Conservation (phyloP, 2,888 invertebrate species). For the Phortica magna region DNA sequence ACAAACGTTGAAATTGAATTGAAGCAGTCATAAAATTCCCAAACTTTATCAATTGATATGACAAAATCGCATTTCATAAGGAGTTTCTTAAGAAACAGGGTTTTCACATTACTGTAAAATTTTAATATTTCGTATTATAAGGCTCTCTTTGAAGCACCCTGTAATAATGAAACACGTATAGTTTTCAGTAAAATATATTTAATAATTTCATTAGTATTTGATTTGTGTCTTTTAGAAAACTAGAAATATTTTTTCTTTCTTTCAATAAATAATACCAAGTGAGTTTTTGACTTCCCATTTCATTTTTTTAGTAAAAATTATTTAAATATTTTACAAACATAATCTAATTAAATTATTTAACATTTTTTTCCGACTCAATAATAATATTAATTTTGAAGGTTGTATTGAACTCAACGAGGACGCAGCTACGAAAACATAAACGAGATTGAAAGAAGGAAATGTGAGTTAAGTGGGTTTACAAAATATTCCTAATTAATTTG, state of each 20-base stretch:
- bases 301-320: neutral
- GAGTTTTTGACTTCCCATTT: neutral
- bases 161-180: too few species aligned
- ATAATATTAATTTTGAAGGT: neutral
- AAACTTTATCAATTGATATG: too few species aligned
- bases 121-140: too few species aligned
- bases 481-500: conserved; percentile 3
- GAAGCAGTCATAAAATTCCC: too few species aligned
- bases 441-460: too few species aligned
- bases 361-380: neutral
- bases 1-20: too few species aligned
- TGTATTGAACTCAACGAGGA: neutral
- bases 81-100: too few species aligned
- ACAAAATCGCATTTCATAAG: too few species aligned
- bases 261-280: conserved; percentile 15
- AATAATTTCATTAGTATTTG: conserved; percentile 25
- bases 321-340: conserved; percentile 24
- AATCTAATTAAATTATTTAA: conserved; percentile 12
- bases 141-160: too few species aligned
- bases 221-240: neutral
- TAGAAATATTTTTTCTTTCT: too few species aligned
- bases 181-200: conserved; percentile 15
- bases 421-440: too few species aligned
- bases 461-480: neutral
- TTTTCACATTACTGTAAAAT: too few species aligned